These are phyloP conservation scores for Thamnaconus septentrionalis DNA, from an alignment of 2,113 vertebrate species.

Conservation along the genomic window DNA sequence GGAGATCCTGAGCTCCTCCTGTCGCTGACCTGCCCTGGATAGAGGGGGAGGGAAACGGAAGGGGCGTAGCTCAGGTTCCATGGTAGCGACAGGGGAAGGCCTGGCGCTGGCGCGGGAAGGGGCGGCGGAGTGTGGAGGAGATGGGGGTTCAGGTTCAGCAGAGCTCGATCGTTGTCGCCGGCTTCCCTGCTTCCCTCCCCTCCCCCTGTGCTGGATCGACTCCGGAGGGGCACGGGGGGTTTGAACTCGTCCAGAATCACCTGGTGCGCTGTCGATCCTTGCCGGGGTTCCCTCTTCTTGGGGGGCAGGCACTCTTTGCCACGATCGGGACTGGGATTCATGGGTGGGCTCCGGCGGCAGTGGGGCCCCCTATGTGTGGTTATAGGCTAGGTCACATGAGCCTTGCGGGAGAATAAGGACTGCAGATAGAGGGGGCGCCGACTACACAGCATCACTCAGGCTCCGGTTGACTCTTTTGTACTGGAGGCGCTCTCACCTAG, in stretches of 20 bases:
- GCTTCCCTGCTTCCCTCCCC: constrained; percentile 63
- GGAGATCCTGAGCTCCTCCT: constrained; percentile 65
- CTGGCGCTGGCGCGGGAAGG: constrained; percentile 53
- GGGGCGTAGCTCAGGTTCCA: constrained; percentile 73
- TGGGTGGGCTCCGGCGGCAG: constrained; percentile 76
- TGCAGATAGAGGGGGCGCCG: constrained; percentile 60
- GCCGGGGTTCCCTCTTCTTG: constrained; percentile 80
- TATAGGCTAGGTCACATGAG: constrained; percentile 82
- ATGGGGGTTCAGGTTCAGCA: constrained; percentile 59
- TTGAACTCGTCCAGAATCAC: constrained; percentile 75
- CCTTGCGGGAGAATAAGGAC: constrained; percentile 73
- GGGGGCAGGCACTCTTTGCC: constrained; percentile 82
- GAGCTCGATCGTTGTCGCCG: constrained; percentile 46
- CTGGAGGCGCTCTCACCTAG: constrained; percentile 65
- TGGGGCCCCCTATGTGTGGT: constrained; percentile 66
- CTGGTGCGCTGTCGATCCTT: constrained; percentile 69
- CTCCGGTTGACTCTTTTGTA: constrained; percentile 43
- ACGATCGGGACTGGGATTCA: constrained; percentile 81
- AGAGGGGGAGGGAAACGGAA: constrained; percentile 62
- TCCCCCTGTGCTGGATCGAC: constrained; percentile 58
- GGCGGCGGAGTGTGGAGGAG: constrained; percentile 62
- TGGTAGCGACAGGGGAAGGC: constrained; percentile 59
- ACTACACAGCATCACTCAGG: constrained; percentile 75
- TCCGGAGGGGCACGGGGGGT: constrained; percentile 72
- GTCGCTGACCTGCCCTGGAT: constrained; percentile 62